Base-by-base conservation (phyloP, 2,888 invertebrate genomes). In the Tachystola acroxantha region DNA sequence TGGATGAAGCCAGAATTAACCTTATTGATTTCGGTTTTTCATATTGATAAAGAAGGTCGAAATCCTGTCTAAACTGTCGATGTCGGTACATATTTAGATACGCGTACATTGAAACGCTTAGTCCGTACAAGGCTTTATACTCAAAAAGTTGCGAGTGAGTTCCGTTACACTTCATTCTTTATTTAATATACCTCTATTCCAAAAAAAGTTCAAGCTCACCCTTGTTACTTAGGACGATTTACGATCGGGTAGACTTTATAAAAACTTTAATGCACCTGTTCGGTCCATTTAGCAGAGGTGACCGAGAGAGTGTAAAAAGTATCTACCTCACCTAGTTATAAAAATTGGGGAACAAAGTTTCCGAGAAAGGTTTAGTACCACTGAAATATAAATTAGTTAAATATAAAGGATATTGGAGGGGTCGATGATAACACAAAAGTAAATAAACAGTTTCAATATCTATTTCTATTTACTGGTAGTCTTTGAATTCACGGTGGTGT, bases 141-240 rank as follows among this genome's bases (percentile, higher is more conserved):
- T 50, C 48, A 55, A 60, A 59, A 64, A 66, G 45, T 58, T 64
- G 57, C 50, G 46, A 48, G 43, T 43, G 39, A 55, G 53, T 56
- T 52, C 41, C 30, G 48, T 46, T 39, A 39, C 40, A 47, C 48
- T 59, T 61, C 52, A 62, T 70, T 71, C 58, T 63, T 71, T 71
- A 71, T 74, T 72, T 67, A 76, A 65, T 53, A 57, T 60, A 57
- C 64, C n/a, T n/a, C n/a, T n/a, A n/a, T n/a, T 67, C 63, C 64
- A 64, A 73, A 16, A 73, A 67, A 75, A 69, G 61, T 70, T 71
- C 53, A 77, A 68, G 70, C 72, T 64, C 54, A 64, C 70, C 74
- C 79, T 77, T 77, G 76, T 75, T 78, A 72, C 74, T 73, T 66
- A 69, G 63, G 68, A 65, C 74, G 68, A 77, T 80, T 80, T 79